Conservation (phyloP, 2,797 vertebrate species). For the Brachyrhaphis roseni region DNA sequence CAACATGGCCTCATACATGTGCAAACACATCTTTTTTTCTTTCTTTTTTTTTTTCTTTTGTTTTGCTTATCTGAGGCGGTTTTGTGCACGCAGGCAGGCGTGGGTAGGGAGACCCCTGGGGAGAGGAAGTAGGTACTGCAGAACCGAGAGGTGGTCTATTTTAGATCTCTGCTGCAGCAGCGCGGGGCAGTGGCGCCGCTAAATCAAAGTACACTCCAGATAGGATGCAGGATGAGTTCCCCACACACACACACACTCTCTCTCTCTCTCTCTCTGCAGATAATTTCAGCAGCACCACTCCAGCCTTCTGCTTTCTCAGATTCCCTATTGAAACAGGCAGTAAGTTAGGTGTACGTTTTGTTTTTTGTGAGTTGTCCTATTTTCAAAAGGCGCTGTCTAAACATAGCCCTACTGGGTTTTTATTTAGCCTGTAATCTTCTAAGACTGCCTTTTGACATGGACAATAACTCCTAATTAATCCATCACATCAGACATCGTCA, state of each 20-base stretch:
- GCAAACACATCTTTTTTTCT: constrained; percentile 29
- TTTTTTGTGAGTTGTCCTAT: not conserved
- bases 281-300: constrained; percentile 7
- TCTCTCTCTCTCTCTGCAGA: constrained; percentile 10
- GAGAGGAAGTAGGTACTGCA: constrained; percentile 71
- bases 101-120: constrained; percentile 77
- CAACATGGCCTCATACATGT: not conserved
- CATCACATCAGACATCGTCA: constrained; percentile 43
- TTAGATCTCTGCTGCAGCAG: constrained; percentile 71
- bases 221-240: constrained; percentile 36
- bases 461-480: constrained; percentile 56
- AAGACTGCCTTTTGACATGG: constrained; percentile 31
- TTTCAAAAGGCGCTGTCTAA: not conserved
- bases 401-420: constrained; percentile 14
- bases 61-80: constrained; percentile 35
- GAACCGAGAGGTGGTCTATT: constrained; percentile 65
- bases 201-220: constrained; percentile 39
- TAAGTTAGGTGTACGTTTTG: not conserved
- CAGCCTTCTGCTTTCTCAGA: not conserved
- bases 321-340: not conserved
- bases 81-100: constrained; percentile 55
- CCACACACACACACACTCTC: not conserved
- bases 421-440: constrained; percentile 24
- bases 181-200: constrained; percentile 27
- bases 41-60: not conserved